Base-by-base conservation (phyloP, 2,888 invertebrate species). In the Pseudanteris insignis region DNA sequence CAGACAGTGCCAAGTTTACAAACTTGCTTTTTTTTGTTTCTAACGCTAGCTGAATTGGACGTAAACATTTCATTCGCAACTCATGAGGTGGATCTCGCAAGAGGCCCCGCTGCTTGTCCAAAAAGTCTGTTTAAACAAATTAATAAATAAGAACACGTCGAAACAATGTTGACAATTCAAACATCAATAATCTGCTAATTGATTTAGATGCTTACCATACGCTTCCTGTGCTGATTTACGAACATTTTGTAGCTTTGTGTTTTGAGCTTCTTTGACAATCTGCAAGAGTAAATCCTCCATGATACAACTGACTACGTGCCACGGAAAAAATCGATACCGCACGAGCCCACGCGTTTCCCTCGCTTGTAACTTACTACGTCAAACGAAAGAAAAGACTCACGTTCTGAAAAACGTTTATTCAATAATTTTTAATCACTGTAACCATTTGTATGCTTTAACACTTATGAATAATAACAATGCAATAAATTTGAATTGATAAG, bases 201-300 rank as follows among this genome's bases (percentile, higher is more conserved):
- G n/a, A n/a, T n/a, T n/a, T n/a, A n/a, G 9, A 24, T 11, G 73
- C 80, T 83, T 84, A 94, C 94, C 93, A 79, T 91, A 86, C 67
- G 92, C 92, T 82, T 92, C 91, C 82, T 93, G 92, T 73, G 92
- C 90, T 68, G 91, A 86, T 82, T 91, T 90, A 75, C 89, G 88
- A 69, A 95, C 81, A 67, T 85, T 84, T 53, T 86, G 84, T 71
- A 89, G 83, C 81, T 93, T 95, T 15, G 89, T 87, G 70, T 89
- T 89, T 40, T 87, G 86, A 59, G 93, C 89, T 83, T 95, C 94
- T 81, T 89, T 92, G 69, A 89, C 87, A 73, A 95, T 87, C 80
- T 90, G 89, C 78, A 89, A 86, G 66, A 95, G 84, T 71, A 94
- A 84, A 81, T 94, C 92, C 84, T 95, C 94, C 94, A 95, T 94